Percentiles rank a stretch among this genome's conserved stretches.
These are phyloP conservation scores for Adela reaumurella DNA, from an alignment of 2,888 invertebrate genomes.

Conservation along the genomic window DNA sequence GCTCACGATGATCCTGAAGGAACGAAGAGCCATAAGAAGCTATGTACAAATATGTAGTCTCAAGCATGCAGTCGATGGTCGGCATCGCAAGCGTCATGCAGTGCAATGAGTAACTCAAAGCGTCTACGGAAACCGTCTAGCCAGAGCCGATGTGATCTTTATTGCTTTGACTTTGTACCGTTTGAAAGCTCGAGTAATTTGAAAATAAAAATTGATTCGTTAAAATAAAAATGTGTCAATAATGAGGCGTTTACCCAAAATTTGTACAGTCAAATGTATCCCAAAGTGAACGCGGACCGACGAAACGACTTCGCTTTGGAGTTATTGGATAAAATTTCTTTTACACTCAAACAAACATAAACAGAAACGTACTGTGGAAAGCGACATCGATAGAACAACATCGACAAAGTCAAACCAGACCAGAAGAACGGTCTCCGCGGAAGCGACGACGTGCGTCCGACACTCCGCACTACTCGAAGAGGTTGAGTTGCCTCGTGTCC, in stretches of 20 bases:
- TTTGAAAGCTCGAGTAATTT: too few species aligned
- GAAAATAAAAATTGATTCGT: neutral
- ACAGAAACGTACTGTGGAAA: slow-evolving; percentile 39
- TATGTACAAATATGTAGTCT: neutral
- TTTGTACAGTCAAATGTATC: neutral
- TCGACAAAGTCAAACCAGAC: slow-evolving; percentile 37
- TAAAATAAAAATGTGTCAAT: neutral
- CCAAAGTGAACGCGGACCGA: too few species aligned
- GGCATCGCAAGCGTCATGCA: neutral
- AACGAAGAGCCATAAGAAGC: neutral
- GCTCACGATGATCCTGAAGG: neutral
- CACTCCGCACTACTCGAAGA: too few species aligned
- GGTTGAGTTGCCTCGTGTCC: too few species aligned
- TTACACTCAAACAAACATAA: neutral
- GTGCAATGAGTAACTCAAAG: neutral
- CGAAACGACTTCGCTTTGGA: too few species aligned
- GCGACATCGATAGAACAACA: slow-evolving; percentile 53
- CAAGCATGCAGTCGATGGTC: neutral
- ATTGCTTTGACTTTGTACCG: neutral
- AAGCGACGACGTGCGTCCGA: too few species aligned
- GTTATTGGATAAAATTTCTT: neutral
- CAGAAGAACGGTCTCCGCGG: neutral
- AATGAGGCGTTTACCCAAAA: neutral
- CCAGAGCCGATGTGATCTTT: neutral
- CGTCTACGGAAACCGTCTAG: neutral